phyloP scores from a whole-genome alignment of 2,888 invertebrate genomes.

The Eupithecia tripunctaria region DNA sequence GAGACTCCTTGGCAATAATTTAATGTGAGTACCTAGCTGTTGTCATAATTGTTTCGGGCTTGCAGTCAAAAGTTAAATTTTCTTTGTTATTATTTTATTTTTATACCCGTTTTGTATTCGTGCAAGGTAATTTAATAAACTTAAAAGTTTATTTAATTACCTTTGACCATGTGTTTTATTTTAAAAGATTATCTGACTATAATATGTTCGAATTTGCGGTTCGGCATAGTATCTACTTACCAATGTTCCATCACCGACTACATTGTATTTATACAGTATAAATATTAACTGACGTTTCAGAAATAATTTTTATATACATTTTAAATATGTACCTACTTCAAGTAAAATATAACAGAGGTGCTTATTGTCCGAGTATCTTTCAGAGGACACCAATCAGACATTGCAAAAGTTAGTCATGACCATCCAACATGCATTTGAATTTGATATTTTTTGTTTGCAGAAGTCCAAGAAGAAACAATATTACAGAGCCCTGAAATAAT shows the following conservation, averaged over 20 bases:
- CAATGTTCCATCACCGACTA: too few species aligned
- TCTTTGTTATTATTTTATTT: background rate
- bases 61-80: background rate
- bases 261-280: too few species aligned
- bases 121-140: background rate
- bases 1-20: slow-evolving; percentile 45
- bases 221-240: background rate
- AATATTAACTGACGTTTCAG: background rate
- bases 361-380: background rate
- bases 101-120: background rate
- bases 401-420: background rate
- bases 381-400: background rate
- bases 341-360: background rate
- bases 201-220: background rate
- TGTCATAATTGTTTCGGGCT: background rate
- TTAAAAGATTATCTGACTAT: background rate
- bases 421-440: background rate
- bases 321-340: background rate
- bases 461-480: background rate
- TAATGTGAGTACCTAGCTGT: slow-evolving; percentile 49
- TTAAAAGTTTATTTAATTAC: background rate
- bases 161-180: background rate
- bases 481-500: background rate
- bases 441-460: background rate
- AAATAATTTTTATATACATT: background rate